Evolutionary conservation across 2,888 invertebrate genomes (phyloP).

Genomic region (Dysmachus trigonus): DNA sequence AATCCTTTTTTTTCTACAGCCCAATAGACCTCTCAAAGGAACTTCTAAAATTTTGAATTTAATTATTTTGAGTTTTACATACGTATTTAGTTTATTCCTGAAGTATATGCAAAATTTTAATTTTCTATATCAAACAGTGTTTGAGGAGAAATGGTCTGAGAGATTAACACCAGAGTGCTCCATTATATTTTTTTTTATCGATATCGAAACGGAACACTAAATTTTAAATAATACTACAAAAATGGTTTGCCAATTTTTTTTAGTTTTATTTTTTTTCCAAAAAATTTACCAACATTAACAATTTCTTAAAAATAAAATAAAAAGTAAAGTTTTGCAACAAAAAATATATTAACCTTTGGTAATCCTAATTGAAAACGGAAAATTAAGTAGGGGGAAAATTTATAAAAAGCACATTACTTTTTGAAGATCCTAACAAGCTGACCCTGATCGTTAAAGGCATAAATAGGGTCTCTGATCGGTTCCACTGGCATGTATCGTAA

Average conservation of each 20-base stretch:
- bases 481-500: conserved; percentile 62
- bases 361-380: not conserved
- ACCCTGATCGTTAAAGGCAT: conserved; percentile 60
- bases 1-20: too few relatives aligned
- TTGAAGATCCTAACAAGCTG: conserved; percentile 61
- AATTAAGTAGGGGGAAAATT: not conserved
- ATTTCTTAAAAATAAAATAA: not conserved
- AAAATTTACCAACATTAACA: not conserved
- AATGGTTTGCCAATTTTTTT: not conserved
- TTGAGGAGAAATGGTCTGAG: too few relatives aligned
- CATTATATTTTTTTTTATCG: not conserved
- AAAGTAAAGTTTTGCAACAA: not conserved
- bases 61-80: too few relatives aligned
- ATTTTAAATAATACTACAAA: not conserved
- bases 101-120: too few relatives aligned
- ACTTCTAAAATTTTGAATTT: too few relatives aligned
- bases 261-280: not conserved
- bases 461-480: conserved; percentile 62
- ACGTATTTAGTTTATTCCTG: too few relatives aligned
- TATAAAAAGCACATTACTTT: conserved; percentile 49
- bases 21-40: too few relatives aligned
- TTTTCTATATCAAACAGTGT: too few relatives aligned
- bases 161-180: too few relatives aligned
- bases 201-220: not conserved
- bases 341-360: not conserved